Conservation (phyloP, 1,140 invertebrate species). For the Trichogramma pretiosum region DNA sequence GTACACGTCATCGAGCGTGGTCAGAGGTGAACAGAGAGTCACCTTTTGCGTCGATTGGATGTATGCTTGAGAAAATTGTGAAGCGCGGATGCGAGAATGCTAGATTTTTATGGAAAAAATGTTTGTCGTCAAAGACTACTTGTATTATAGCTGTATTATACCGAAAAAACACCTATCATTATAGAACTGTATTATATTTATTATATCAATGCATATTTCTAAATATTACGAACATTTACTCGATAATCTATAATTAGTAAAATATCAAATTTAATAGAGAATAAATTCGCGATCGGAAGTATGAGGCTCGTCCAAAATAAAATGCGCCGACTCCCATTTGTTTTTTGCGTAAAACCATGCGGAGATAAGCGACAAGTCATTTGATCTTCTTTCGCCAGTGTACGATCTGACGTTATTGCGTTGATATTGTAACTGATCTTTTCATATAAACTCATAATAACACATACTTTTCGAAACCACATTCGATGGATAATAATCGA, state of each 20-base stretch:
- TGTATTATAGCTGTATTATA: slow-evolving; percentile 47
- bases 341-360: too few species aligned
- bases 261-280: slow-evolving; percentile 44
- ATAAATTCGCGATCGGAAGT: slow-evolving; percentile 36
- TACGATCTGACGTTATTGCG: slow-evolving; percentile 25
- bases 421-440: too few species aligned
- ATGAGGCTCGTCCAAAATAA: slow-evolving; percentile 18
- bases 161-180: slow-evolving; percentile 39
- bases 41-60: too few species aligned
- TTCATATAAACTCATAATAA: too few species aligned
- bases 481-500: too few species aligned
- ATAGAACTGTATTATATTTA: slow-evolving; percentile 49
- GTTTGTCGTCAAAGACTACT: slow-evolving; percentile 28
- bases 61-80: too few species aligned
- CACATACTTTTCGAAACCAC: too few species aligned
- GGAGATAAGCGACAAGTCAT: slow-evolving; percentile 29
- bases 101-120: slow-evolving; percentile 16
- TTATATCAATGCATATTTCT: slow-evolving; percentile 42
- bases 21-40: not conserved
- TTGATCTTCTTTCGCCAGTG: slow-evolving; percentile 24
- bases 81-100: not conserved
- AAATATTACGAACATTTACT: slow-evolving; percentile 41
- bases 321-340: slow-evolving; percentile 10
- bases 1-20: not conserved
- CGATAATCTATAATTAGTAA: slow-evolving; percentile 42